Evolutionary conservation across 1,140 invertebrate species (phyloP).

Genomic region (Drosophila willistoni): DNA sequence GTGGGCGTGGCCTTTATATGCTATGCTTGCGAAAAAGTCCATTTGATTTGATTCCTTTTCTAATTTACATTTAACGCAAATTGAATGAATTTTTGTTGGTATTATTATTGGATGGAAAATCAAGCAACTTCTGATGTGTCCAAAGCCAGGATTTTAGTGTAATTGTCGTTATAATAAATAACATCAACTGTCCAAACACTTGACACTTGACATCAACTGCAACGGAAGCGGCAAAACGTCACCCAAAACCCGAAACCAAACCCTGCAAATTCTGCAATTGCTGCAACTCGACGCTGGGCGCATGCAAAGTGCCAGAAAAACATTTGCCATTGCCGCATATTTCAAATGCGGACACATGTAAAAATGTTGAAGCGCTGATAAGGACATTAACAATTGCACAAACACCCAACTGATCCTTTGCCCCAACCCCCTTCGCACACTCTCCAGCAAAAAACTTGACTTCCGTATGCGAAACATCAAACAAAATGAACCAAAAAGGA

Average conservation of each 20-base stretch:
- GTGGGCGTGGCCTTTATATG: neutral
- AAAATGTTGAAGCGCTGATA: slow-evolving; percentile 80
- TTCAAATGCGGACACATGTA: slow-evolving; percentile 79
- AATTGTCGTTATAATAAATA: slow-evolving; percentile 82
- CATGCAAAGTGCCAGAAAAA: slow-evolving; percentile 77
- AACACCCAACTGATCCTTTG: slow-evolving; percentile 27
- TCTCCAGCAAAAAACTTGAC: neutral
- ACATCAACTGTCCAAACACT: slow-evolving; percentile 76
- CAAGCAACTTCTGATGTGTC: slow-evolving; percentile 36
- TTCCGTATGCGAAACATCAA: slow-evolving; percentile 76
- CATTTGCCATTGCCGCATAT: slow-evolving; percentile 69
- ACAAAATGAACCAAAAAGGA: slow-evolving; percentile 39
- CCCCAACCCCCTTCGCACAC: neutral
- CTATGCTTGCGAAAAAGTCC: slow-evolving; percentile 7
- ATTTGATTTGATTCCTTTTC: slow-evolving; percentile 56
- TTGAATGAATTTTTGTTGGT: slow-evolving; percentile 63
- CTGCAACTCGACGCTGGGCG: slow-evolving; percentile 45
- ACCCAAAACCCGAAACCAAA: slow-evolving; percentile 24
- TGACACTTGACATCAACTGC: slow-evolving; percentile 80
- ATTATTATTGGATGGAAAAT: slow-evolving; percentile 27
- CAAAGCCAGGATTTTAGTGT: slow-evolving; percentile 46
- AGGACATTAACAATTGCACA: slow-evolving; percentile 79
- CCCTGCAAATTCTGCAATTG: slow-evolving; percentile 24
- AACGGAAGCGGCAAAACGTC: slow-evolving; percentile 57
- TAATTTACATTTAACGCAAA: slow-evolving; percentile 71